Evolutionary conservation across 92 coral and sea anemone species (phyloP), one percentile per base, ranked within the genome.

Genomic region (Porites evermanni): DNA sequence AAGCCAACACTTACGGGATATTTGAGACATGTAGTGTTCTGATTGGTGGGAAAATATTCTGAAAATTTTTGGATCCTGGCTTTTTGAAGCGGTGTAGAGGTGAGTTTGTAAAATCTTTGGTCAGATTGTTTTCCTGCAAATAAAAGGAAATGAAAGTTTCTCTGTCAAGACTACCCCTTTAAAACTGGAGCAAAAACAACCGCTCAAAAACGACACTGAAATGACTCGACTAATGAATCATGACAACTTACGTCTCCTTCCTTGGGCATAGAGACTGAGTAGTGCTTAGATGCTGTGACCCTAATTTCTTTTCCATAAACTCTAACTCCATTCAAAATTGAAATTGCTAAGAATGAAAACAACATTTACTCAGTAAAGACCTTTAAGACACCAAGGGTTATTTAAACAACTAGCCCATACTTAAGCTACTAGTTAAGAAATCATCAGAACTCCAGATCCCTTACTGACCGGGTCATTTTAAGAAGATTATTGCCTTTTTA

Each of bases 1-100:
- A 38, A 38, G 47, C 47, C 7, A 38, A 6, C 6, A 91, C 95
- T 91, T 84, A 97, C 99, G 99, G 99, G 72, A 97, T 97, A 72
- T 97, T 97, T 72, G 99, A 97, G 14, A 95, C 75, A 58, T 97
- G 99, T 53, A 97, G 97, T 4, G 95, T 95, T 86, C 94, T 95
- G 95, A 83, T 93, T 63, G 99, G 99, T 4, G 98, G 98, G 91
- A 97, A 97, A 79, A 97, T 97, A 82, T 97, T 97, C 93, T 97
- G 99, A 83, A 95, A 97, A 92, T 97, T 97, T 85, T 97, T 97
- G 64, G 99, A 97, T n/a, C 99, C 99, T 17, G 98, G 96, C 82
- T 97, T 95, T 91, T 94, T 95, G 88, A 97, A 97, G 17, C 99
- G 98, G 79, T 97, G 99, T 54, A 95, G 85, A 2, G 94, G 98